These are phyloP conservation scores for Clarias gariepinus DNA, from an alignment of 2,113 vertebrate genomes.

Conservation along the genomic window DNA sequence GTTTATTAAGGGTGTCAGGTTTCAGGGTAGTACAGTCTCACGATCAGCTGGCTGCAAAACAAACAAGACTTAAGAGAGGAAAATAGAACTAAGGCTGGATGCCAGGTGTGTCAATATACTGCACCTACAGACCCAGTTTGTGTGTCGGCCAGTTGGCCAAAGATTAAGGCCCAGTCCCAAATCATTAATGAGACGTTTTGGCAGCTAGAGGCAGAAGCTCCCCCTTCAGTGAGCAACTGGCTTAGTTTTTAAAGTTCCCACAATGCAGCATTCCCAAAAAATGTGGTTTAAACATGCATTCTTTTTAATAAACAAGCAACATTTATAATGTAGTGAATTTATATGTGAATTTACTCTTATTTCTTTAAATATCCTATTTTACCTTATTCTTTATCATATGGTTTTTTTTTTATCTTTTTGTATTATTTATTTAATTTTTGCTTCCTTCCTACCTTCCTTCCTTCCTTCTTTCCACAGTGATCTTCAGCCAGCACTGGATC, in stretches of 20 bases:
- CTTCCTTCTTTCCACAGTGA: conserved; percentile 81
- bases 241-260: conserved; percentile 15
- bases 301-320: not conserved
- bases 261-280: not conserved
- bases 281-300: not conserved
- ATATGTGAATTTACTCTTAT: conserved; percentile 1
- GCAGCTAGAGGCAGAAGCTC: not conserved
- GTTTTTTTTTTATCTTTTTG: not conserved
- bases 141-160: conserved; percentile 6
- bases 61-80: not conserved
- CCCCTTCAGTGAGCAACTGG: conserved; percentile 9
- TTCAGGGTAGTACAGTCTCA: not conserved
- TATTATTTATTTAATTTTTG: not conserved
- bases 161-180: conserved; percentile 10
- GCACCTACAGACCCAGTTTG: not conserved
- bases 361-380: not conserved
- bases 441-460: not conserved
- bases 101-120: not conserved
- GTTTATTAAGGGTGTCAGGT: not conserved
- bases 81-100: not conserved
- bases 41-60: not conserved
- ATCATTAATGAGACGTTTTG: conserved; percentile 15
- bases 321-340: too few species aligned
- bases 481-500: conserved; percentile 96
- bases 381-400: not conserved